phyloP scores from a whole-genome alignment of 1,140 invertebrate species.

The Camponotus pennsylvanicus region DNA sequence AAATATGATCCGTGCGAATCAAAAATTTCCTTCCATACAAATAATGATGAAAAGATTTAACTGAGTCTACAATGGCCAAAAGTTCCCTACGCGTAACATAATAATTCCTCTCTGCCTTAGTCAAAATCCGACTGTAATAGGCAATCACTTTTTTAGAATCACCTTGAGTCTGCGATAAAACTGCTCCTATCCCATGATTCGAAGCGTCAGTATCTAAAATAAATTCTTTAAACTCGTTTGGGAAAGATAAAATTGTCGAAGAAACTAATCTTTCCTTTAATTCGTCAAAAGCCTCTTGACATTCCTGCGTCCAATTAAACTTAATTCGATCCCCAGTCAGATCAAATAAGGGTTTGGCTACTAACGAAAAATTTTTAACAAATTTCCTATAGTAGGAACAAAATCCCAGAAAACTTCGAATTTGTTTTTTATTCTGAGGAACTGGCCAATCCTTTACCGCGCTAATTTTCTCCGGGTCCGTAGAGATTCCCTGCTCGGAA shows the following conservation, averaged over 20 bases:
- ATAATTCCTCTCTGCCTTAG: background rate
- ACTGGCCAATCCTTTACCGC: constrained; percentile 2
- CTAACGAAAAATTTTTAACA: background rate
- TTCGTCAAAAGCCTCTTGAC: background rate
- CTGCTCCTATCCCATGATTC: background rate
- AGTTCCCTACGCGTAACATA: background rate
- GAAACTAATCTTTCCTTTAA: background rate
- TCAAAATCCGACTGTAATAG: background rate
- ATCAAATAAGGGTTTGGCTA: background rate
- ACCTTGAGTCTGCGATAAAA: background rate
- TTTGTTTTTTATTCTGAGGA: background rate
- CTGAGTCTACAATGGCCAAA: background rate
- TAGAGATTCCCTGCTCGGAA: background rate
- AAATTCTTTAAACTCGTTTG: background rate
- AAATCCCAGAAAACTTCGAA: constrained; percentile 14
- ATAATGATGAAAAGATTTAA: constrained; percentile 25
- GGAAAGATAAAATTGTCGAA: background rate
- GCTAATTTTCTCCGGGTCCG: constrained; percentile 37
- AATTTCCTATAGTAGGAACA: constrained; percentile 29
- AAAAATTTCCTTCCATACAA: constrained; percentile 1
- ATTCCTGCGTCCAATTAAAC: background rate
- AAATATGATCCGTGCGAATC: background rate
- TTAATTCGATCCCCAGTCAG: background rate
- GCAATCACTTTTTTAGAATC: background rate
- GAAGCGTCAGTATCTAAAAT: constrained; percentile 3